Percentiles rank a stretch among this genome's conserved stretches.
Evolutionary conservation across 2,113 vertebrate species (phyloP).

Genomic region (Xyliphius kryptos): DNA sequence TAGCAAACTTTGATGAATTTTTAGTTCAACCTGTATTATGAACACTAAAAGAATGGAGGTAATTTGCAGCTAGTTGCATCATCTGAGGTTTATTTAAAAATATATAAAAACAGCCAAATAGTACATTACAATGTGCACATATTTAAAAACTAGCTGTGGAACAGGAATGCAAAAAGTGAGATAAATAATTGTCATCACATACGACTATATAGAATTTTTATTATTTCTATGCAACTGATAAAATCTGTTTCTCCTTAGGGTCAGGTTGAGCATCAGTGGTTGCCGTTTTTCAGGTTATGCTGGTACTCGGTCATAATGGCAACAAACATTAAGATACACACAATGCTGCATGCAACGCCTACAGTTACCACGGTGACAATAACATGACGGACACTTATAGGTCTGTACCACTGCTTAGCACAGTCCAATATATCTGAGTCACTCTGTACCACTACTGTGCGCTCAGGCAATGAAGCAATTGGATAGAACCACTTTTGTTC

Average conservation of each 20-base stretch:
- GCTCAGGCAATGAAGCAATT: conserved; percentile 68
- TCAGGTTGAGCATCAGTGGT: conserved; percentile 84
- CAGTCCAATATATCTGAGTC: conserved; percentile 54
- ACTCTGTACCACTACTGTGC: conserved; percentile 36
- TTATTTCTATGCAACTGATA: conserved; percentile 89
- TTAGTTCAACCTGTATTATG: too few species aligned
- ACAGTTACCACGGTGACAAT: conserved; percentile 95
- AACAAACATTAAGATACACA: conserved; percentile 98
- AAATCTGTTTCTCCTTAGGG: conserved; percentile 92
- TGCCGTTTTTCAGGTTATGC: conserved; percentile 95
- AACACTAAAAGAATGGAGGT: too few species aligned
- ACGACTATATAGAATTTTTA: too few species aligned
- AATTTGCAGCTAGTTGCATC: too few species aligned
- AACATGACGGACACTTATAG: conserved; percentile 87
- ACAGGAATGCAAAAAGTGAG: too few species aligned
- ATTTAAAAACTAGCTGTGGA: too few species aligned
- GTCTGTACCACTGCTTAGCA: conserved; percentile 77
- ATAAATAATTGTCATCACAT: too few species aligned
- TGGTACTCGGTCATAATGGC: conserved; percentile 98
- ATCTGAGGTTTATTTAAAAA: too few species aligned
- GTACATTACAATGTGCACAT: too few species aligned
- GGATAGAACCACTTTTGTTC: conserved; percentile 56
- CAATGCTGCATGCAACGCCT: conserved; percentile 90
- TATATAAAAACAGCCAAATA: too few species aligned
- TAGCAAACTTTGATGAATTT: too few species aligned